Evolutionary conservation across 2,797 vertebrate species (phyloP).

Genomic region (Gymnothorax javanicus): DNA sequence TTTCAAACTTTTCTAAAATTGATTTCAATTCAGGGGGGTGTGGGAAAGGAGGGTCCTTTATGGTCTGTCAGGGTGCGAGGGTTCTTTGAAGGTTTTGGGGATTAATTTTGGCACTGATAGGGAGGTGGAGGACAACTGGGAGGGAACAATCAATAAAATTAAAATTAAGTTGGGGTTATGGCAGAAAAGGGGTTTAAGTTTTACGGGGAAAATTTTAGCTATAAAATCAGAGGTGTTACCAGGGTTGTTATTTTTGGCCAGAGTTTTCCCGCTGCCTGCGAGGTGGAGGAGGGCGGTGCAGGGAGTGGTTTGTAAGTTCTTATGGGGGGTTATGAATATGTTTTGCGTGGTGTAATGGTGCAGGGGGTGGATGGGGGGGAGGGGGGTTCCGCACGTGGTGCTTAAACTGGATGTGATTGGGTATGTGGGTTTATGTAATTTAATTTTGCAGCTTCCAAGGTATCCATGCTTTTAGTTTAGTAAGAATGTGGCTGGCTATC

Average conservation of each 20-base stretch:
- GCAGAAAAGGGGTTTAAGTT: neutral
- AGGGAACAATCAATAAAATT: neutral
- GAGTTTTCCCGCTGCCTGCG: neutral
- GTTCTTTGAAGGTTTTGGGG: neutral
- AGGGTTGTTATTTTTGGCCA: neutral
- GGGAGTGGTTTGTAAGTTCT: too few species aligned
- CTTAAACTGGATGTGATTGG: too few species aligned
- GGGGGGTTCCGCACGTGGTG: too few species aligned
- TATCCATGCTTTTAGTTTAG: too few species aligned
- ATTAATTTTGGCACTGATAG: neutral
- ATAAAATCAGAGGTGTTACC: neutral
- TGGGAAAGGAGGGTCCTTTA: neutral
- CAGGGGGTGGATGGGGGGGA: too few species aligned
- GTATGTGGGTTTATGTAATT: too few species aligned
- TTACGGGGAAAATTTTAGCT: neutral
- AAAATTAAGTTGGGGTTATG: neutral
- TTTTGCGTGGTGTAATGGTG: too few species aligned
- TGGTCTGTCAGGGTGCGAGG: neutral
- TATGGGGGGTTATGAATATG: too few species aligned
- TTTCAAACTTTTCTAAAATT: neutral
- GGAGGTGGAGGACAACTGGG: neutral
- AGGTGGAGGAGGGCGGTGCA: neutral
- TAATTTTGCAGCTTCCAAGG: too few species aligned
- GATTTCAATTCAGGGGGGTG: too few species aligned
- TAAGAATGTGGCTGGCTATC: too few species aligned